These are phyloP conservation scores for Plagodis pulveraria DNA, from an alignment of 2,888 invertebrate genomes.

Conservation along the genomic window DNA sequence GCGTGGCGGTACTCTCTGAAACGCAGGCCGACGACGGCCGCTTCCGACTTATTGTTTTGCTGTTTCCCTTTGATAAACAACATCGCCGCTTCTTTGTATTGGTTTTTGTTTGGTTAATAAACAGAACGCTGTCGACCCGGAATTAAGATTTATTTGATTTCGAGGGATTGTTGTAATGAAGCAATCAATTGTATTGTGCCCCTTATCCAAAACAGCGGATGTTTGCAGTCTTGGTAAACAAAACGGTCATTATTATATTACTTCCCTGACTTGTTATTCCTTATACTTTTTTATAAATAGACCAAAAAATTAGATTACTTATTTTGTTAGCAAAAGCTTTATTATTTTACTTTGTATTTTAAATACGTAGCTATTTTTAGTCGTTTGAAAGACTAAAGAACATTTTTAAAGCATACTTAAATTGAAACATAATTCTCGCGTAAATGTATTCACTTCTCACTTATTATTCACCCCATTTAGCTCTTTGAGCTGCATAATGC, in stretches of 20 bases:
- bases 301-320: not conserved
- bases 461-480: slow-evolving; percentile 38
- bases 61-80: slow-evolving; percentile 64
- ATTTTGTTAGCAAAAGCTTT: not conserved
- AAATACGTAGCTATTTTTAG: too few species aligned
- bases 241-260: slow-evolving; percentile 16
- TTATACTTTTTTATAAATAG: slow-evolving; percentile 10
- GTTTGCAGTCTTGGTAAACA: slow-evolving; percentile 16
- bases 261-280: slow-evolving; percentile 8
- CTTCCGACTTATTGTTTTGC: slow-evolving; percentile 55
- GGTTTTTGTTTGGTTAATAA: slow-evolving; percentile 45
- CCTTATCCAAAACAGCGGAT: slow-evolving; percentile 20
- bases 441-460: slow-evolving; percentile 23
- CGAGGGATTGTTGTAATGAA: slow-evolving; percentile 38
- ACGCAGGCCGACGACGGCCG: slow-evolving; percentile 39
- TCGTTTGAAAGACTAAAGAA: not conserved
- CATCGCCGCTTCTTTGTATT: slow-evolving; percentile 65
- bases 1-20: slow-evolving; percentile 2
- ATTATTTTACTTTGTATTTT: too few species aligned
- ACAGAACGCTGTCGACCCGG: slow-evolving; percentile 35
- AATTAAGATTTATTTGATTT: slow-evolving; percentile 42
- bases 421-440: slow-evolving; percentile 28
- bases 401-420: slow-evolving; percentile 1
- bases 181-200: slow-evolving; percentile 34
- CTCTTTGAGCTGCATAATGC: slow-evolving; percentile 31